Conservation (phyloP, 1,140 invertebrate genomes). For the Cheumatopsyche charites region DNA sequence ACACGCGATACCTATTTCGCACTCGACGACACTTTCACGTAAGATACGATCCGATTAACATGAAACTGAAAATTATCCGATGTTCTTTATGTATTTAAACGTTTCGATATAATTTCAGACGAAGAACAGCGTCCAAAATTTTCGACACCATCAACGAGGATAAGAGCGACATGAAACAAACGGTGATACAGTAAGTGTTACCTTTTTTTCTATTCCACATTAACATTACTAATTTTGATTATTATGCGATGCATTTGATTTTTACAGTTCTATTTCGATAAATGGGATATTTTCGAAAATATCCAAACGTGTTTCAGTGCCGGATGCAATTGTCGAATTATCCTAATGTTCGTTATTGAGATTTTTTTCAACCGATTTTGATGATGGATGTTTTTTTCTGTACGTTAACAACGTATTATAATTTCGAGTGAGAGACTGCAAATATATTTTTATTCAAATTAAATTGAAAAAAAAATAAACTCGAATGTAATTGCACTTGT, state of each 20-base stretch:
- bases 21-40: too few species aligned
- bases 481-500: too few species aligned
- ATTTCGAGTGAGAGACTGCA: neutral
- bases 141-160: neutral
- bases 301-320: neutral
- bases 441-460: neutral
- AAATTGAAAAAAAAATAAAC: too few species aligned
- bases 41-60: too few species aligned
- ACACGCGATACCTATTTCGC: too few species aligned
- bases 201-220: neutral
- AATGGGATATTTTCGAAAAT: neutral
- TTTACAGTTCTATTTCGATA: neutral
- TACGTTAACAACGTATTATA: neutral
- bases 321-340: neutral
- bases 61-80: too few species aligned
- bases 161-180: conserved; percentile 2
- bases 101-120: too few species aligned
- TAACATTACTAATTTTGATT: neutral
- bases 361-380: neutral
- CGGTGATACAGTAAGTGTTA: conserved; percentile 7
- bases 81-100: too few species aligned
- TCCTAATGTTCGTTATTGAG: neutral
- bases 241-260: neutral
- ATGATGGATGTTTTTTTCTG: neutral
- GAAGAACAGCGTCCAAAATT: too few species aligned